These are phyloP conservation scores for Ochlodes sylvanus DNA, from an alignment of 2,888 invertebrate species.

Conservation along the genomic window DNA sequence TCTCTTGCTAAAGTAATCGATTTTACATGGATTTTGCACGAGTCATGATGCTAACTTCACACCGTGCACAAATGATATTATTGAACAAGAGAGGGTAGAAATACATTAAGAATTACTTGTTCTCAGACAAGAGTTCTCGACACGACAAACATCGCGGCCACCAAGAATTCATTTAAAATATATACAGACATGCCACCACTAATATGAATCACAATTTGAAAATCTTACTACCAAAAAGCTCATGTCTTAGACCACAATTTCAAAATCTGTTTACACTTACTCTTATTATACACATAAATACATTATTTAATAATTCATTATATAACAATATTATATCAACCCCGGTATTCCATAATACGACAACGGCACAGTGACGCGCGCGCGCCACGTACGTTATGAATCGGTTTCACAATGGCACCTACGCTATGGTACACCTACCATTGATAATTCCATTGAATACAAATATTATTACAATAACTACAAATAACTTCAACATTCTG, in stretches of 20 bases:
- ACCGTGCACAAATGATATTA: too few species aligned
- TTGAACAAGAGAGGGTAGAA: too few species aligned
- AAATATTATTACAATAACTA: background rate
- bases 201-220: background rate
- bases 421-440: background rate
- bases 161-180: background rate
- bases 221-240: background rate
- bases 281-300: background rate
- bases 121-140: too few species aligned
- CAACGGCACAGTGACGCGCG: too few species aligned
- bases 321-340: too few species aligned
- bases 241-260: slow-evolving; percentile 1
- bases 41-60: too few species aligned
- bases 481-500: background rate
- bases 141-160: too few species aligned
- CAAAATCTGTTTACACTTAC: background rate
- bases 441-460: background rate
- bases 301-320: background rate
- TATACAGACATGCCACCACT: background rate
- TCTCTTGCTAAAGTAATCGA: too few species aligned
- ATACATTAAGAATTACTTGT: too few species aligned
- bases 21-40: too few species aligned
- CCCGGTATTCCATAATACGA: too few species aligned
- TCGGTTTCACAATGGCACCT: background rate
- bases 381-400: too few species aligned